Conservation (phyloP, 1,140 invertebrate genomes). For the Cataglyphis hispanica region DNA sequence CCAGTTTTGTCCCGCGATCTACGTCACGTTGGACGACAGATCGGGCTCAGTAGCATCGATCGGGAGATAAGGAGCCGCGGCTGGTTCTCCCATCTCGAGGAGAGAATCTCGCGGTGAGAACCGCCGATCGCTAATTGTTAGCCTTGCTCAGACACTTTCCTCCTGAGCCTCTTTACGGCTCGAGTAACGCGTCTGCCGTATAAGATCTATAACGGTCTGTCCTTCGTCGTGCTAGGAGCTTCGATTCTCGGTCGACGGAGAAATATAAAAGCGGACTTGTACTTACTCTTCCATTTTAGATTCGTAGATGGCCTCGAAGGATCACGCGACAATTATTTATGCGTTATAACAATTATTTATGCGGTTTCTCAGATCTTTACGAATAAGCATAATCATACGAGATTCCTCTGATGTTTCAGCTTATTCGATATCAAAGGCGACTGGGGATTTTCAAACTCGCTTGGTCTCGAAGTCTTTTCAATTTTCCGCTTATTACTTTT, state of each 20-base stretch:
- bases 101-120: constrained; percentile 45
- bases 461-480: constrained; percentile 8
- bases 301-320: constrained; percentile 51
- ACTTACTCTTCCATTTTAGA: constrained; percentile 24
- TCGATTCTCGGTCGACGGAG: constrained; percentile 70
- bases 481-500: background rate
- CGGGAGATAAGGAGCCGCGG: constrained; percentile 44
- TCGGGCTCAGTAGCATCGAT: constrained; percentile 44
- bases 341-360: constrained; percentile 7
- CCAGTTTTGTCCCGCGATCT: background rate
- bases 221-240: constrained; percentile 69
- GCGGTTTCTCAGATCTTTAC: constrained; percentile 22
- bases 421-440: constrained; percentile 56
- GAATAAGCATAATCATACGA: constrained; percentile 34
- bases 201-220: constrained; percentile 62
- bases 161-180: constrained; percentile 16
- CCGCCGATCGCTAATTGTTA: constrained; percentile 29
- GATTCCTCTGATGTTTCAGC: constrained; percentile 57
- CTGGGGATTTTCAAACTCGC: constrained; percentile 52
- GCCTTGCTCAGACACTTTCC: background rate
- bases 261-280: constrained; percentile 65
- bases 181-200: constrained; percentile 31
- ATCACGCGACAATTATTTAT: constrained; percentile 49
- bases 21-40: constrained; percentile 16
- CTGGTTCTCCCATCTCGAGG: constrained; percentile 29